These are phyloP conservation scores for Drosophila nigrodunni DNA, from an alignment of 1,140 invertebrate species.

Conservation along the genomic window DNA sequence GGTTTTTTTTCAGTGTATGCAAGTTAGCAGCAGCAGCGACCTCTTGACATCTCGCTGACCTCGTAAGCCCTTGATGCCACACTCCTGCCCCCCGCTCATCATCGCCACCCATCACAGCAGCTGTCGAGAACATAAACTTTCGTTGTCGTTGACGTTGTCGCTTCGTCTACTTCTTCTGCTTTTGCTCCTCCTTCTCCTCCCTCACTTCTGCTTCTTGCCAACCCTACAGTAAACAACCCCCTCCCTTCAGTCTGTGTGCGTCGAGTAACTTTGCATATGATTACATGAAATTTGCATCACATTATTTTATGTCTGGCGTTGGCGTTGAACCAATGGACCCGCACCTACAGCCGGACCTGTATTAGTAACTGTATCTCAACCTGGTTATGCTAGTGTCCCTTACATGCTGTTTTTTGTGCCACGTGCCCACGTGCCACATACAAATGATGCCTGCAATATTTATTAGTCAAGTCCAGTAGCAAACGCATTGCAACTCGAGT, in stretches of 20 bases:
- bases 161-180: not conserved
- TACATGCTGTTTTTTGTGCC: not conserved
- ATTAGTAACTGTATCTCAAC: not conserved
- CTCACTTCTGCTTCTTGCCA: not conserved
- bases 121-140: conserved; percentile 70
- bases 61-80: conserved; percentile 65
- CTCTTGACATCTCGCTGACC: conserved; percentile 70
- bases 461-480: conserved; percentile 45
- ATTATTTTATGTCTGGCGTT: conserved; percentile 66
- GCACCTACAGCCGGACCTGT: not conserved
- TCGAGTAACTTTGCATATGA: conserved; percentile 74
- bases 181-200: not conserved
- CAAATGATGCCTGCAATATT: conserved; percentile 76
- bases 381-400: conserved; percentile 6
- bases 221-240: not conserved
- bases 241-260: conserved; percentile 34
- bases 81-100: no score
- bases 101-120: conserved; percentile 25
- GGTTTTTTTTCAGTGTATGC: conserved; percentile 14
- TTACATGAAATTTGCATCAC: conserved; percentile 78
- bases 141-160: conserved; percentile 30
- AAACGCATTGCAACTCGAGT: conserved; percentile 16
- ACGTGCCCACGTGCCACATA: conserved; percentile 66
- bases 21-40: conserved; percentile 14
- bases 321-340: not conserved